Base-by-base conservation (phyloP, 1,140 invertebrate genomes). In the Achroia grisella region DNA sequence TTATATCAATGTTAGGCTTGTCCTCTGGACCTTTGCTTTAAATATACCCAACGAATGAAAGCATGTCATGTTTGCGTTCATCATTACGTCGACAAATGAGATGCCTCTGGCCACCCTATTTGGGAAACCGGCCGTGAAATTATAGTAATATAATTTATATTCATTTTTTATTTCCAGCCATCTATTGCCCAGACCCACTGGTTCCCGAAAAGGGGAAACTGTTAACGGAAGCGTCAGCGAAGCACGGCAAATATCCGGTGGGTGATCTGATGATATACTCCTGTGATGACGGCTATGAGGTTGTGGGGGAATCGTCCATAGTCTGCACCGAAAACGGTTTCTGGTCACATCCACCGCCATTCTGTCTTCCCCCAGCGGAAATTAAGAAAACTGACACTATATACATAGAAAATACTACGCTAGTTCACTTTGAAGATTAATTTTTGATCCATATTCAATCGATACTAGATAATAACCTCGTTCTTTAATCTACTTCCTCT, bases 301-400 rank as follows among this genome's bases (percentile, higher is more conserved):
- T 96, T 1, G 87, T 93, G 30, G 95, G 95, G 1, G 93, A 95
- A 74, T 88, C 90, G 0, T 92, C 92, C 15, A 92, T 94, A 48
- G 93, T 95, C 11, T 96, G 95, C 78, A 94, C 91, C 10, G 94
- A 95, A 76, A 93, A 91, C 55, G 94, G 94, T 29, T 92, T 91
- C 53, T 96, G 94, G 94, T 95, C 93, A 6, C 93, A 95, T 74
- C 90, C 92, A 41, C 88, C 93, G n/a, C 95, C 95, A 48, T 90
- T 92, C 65, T 96, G 94, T 37, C 48, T 82, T 5, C 71, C 59
- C 1, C 74, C 72, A 2, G 70, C 78, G 86, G 86, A 91, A 86
- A 74, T 76, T 1, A 56, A 56, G 17, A 69, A 72, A 36, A 41
- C 68, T 0, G 76, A 82, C 28, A 81, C 76, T 6, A 84, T 82